These are phyloP conservation scores for Vanacampus margaritifer DNA, from an alignment of 2,113 vertebrate species.

Conservation along the genomic window DNA sequence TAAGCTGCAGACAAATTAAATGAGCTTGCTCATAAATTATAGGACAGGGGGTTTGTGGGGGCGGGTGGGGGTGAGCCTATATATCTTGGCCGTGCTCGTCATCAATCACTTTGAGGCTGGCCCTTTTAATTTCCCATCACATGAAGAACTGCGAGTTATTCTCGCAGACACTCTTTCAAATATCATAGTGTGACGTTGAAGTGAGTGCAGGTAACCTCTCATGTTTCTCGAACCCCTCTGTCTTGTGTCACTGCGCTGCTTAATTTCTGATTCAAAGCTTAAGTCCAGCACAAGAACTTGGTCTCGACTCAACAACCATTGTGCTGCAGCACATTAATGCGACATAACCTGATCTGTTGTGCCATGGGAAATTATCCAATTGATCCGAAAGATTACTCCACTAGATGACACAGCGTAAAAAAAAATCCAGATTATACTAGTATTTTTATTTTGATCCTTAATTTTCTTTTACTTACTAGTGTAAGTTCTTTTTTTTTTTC, in stretches of 20 bases:
- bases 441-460: too few relatives aligned
- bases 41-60: conserved; percentile 4
- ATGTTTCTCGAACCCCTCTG: background rate
- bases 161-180: conserved; percentile 27
- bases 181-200: conserved; percentile 22
- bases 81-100: conserved; percentile 59
- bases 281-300: background rate
- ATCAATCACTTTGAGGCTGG: conserved; percentile 60
- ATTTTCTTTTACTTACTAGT: too few relatives aligned
- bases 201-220: conserved; percentile 24
- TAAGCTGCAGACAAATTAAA: conserved; percentile 69
- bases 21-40: conserved; percentile 68
- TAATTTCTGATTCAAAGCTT: conserved; percentile 29
- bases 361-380: too few relatives aligned
- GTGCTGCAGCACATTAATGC: too few relatives aligned
- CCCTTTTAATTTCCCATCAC: conserved; percentile 32
- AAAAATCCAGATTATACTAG: too few relatives aligned
- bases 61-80: conserved; percentile 20
- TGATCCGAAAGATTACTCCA: too few relatives aligned
- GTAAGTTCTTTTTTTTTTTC: too few relatives aligned
- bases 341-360: too few relatives aligned
- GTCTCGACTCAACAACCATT: too few relatives aligned
- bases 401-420: too few relatives aligned
- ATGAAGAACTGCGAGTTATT: conserved; percentile 26
- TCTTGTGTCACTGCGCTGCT: conserved; percentile 28